phyloP scores from a whole-genome alignment of 2,797 vertebrate genomes.

The Pelochelys cantorii region DNA sequence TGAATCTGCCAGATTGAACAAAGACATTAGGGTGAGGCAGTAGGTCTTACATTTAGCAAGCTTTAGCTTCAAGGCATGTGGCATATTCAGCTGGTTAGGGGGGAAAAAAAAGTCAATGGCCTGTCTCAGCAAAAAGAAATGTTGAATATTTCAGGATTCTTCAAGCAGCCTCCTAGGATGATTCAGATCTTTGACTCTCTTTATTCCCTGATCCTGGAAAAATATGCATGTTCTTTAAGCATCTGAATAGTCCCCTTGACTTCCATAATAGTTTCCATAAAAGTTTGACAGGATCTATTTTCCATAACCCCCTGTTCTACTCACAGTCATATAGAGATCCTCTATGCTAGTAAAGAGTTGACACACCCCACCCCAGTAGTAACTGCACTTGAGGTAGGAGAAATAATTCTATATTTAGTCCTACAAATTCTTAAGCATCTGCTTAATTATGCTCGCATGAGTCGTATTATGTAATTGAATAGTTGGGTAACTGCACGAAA shows the following conservation, averaged over 20 bases:
- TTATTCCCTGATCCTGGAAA: neutral
- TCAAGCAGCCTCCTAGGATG: neutral
- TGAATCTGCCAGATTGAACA: rapidly evolving
- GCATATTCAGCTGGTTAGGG: rapidly evolving
- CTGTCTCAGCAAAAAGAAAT: neutral
- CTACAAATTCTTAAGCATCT: too few species aligned
- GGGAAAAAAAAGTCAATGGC: neutral
- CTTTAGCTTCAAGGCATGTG: rapidly evolving
- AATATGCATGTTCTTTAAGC: neutral
- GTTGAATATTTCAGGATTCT: neutral
- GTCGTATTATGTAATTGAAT: too few species aligned
- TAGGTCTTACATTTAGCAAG: neutral
- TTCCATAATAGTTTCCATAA: neutral
- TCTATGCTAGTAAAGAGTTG: neutral
- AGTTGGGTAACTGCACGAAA: too few species aligned
- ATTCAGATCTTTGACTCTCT: neutral
- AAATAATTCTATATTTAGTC: too few species aligned
- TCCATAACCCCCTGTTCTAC: too few species aligned
- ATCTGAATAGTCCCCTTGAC: neutral
- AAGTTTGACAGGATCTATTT: too few species aligned
- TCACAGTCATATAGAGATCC: neutral
- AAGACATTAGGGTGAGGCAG: neutral
- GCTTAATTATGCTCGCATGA: too few species aligned
- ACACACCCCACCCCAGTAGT: too few species aligned
- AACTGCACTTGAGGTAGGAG: too few species aligned